Evolutionary conservation across 2,888 invertebrate species (phyloP).

Genomic region (Encarsia formosa): DNA sequence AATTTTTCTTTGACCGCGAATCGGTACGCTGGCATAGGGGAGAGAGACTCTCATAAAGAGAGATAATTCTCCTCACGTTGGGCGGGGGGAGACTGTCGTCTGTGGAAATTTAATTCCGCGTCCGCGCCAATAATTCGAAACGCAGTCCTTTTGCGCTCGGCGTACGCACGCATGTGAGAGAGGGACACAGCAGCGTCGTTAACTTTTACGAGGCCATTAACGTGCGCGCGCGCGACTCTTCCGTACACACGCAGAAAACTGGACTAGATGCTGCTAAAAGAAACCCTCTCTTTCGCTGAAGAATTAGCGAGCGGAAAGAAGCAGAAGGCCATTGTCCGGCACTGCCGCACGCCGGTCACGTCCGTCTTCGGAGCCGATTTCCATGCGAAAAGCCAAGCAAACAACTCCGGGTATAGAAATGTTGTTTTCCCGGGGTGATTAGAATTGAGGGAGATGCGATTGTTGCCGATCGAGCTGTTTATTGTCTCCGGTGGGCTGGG

Average conservation of each 20-base stretch:
- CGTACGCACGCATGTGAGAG: conserved; percentile 2
- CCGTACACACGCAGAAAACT: conserved; percentile 39
- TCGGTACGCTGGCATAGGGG: no score
- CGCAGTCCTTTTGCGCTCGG: conserved; percentile 18
- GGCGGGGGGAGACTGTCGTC: conserved; percentile 21
- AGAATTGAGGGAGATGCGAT: no score
- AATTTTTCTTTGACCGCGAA: neutral
- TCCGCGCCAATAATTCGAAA: conserved; percentile 46
- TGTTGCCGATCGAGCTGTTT: no score
- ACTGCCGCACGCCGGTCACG: neutral
- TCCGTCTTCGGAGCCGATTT: no score
- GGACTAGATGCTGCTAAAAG: conserved; percentile 46
- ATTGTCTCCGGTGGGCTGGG: no score
- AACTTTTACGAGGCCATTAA: conserved; percentile 51
- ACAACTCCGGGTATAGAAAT: neutral
- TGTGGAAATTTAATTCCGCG: conserved; percentile 44
- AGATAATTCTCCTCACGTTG: conserved; percentile 12
- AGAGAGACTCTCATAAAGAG: conserved; percentile 11
- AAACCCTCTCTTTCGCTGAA: conserved; percentile 18
- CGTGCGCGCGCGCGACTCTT: conserved; percentile 42
- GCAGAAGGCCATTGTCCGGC: neutral
- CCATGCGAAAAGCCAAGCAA: neutral
- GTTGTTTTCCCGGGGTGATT: no score
- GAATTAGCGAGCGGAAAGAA: conserved; percentile 25
- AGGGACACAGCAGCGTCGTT: conserved; percentile 41